These are phyloP conservation scores for Alfaro cultratus DNA, from an alignment of 2,797 vertebrate species.

Conservation along the genomic window DNA sequence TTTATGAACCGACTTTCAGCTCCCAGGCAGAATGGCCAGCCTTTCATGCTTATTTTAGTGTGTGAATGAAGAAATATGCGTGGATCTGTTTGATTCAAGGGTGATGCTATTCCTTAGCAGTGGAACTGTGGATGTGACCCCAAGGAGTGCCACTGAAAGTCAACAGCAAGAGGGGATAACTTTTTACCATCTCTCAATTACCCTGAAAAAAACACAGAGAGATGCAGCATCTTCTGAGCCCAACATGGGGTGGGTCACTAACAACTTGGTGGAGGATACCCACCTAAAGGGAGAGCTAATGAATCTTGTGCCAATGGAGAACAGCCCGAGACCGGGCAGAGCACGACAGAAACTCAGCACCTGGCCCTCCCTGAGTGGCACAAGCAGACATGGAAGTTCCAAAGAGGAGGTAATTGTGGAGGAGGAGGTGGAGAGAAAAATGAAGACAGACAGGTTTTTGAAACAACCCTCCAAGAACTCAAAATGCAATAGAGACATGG, in stretches of 20 bases:
- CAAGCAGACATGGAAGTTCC: slow-evolving; percentile 61
- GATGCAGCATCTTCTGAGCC: slow-evolving; percentile 54
- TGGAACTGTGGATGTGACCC: slow-evolving; percentile 67
- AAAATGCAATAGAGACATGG: slow-evolving; percentile 43
- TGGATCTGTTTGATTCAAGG: slow-evolving; percentile 44
- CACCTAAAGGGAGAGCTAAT: slow-evolving; percentile 50
- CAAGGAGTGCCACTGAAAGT: slow-evolving; percentile 47
- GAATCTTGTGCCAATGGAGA: slow-evolving; percentile 66
- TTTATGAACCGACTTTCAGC: slow-evolving; percentile 59
- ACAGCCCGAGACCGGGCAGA: slow-evolving; percentile 74
- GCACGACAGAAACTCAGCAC: slow-evolving; percentile 62
- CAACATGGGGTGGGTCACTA: slow-evolving; percentile 62
- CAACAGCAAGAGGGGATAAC: slow-evolving; percentile 62
- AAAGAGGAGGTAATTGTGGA: slow-evolving; percentile 69
- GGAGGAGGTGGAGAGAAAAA: slow-evolving; percentile 77
- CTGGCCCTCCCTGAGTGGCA: slow-evolving; percentile 68
- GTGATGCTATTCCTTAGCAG: slow-evolving; percentile 78
- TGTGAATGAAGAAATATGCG: slow-evolving; percentile 37
- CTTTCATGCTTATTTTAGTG: slow-evolving; percentile 26
- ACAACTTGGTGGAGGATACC: slow-evolving; percentile 63
- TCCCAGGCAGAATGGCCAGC: slow-evolving; percentile 38
- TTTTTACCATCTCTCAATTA: slow-evolving; percentile 61
- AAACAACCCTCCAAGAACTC: slow-evolving; percentile 65
- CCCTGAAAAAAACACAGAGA: slow-evolving; percentile 61
- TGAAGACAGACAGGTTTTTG: slow-evolving; percentile 82